Conservation (phyloP, 2,888 invertebrate species). For the Boloria euphrosyne region DNA sequence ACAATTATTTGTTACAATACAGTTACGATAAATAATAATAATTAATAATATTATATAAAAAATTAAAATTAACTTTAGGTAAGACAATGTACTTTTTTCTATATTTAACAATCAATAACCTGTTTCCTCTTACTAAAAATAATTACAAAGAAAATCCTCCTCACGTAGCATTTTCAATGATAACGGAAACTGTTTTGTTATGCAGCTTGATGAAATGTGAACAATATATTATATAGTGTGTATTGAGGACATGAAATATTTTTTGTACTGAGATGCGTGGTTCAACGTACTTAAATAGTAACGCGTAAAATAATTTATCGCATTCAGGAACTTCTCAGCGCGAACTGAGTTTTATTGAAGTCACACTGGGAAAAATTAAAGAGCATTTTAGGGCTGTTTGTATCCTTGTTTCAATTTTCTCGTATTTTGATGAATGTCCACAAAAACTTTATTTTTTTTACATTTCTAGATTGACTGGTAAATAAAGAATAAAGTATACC, state of each 20-base stretch:
- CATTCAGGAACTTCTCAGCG: constrained; percentile 15
- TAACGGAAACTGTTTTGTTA: constrained; percentile 23
- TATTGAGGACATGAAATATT: constrained; percentile 28
- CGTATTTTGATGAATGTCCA: no score
- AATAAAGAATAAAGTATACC: no score
- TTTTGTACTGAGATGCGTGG: constrained; percentile 5
- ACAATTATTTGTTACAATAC: no score
- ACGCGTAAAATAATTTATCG: constrained; percentile 35
- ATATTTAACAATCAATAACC: constrained; percentile 12
- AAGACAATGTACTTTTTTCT: no score
- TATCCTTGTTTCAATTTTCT: no score
- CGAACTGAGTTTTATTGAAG: constrained; percentile 12
- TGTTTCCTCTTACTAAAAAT: constrained; percentile 38
- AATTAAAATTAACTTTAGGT: no score
- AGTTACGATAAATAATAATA: no score
- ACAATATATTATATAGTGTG: constrained; percentile 26
- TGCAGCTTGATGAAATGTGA: constrained; percentile 30
- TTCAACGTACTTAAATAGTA: constrained; percentile 23
- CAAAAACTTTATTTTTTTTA: no score
- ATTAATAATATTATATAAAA: no score
- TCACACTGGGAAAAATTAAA: neutral
- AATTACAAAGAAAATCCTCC: constrained; percentile 27
- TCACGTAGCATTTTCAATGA: constrained; percentile 36
- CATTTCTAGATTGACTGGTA: no score
- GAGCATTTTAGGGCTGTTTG: no score